Base-by-base conservation (phyloP, 2,797 vertebrate species). In the Phalloptychus januarius region DNA sequence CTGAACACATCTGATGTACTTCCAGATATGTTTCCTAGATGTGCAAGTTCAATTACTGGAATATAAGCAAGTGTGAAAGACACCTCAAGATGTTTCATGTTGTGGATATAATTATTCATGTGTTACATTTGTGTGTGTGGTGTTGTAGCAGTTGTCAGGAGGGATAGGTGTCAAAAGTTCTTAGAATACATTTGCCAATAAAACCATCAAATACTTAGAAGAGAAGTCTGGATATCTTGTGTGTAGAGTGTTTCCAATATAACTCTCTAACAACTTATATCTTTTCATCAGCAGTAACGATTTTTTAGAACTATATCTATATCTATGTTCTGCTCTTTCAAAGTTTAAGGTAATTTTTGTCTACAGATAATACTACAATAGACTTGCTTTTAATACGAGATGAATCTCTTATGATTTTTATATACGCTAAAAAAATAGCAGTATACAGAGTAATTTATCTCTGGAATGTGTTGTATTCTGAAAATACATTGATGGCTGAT, bases 61-160 rank as follows among this genome's bases (percentile, higher is more conserved):
- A 82, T 79, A 81, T 78, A 83, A 87, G 83, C 71, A 81, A 82
- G 82, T 86, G 83, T 92, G 87, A 92, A 90, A 89, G 87, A 88
- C 87, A 85, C 76, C 69, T 83, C 79, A 72, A 81, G 85, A 88
- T 86, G 81, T 84, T 84, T 52, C 63, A 74, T 88, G 87, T 90
- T 88, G 88, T 83, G 65, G 71, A 88, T 81, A 86, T 92, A 91
- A 93, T 91, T 91, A 80, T 82, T 79, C 81, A 70, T 82, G 78
- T 81, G 80, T 85, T 78, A 82, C 52, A 83, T 40, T 79, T 85
- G 69, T 78, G 15, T 75, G 36, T 80, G 7, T 74, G 56, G 71
- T 52, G 61, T 18, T 79, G 25, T 54, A 67, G 33, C 33, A 12
- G 63, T 12, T 25, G 38, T 69, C 38, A 69, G 65, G 36, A 69